Evolutionary conservation across 1,140 invertebrate species (phyloP).

Genomic region (Trichonephila clavata): DNA sequence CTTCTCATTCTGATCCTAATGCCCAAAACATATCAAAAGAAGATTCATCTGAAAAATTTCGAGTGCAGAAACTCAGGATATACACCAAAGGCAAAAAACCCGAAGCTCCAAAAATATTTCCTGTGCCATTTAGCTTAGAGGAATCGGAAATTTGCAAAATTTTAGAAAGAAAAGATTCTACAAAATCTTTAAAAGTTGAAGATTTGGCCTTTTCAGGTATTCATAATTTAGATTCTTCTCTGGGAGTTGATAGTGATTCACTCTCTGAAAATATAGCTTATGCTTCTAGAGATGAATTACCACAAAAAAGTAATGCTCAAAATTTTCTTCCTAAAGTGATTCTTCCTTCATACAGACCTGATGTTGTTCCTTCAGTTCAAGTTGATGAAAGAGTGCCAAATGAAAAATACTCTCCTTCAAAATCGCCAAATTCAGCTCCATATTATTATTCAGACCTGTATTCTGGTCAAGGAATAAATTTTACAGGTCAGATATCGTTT

Average conservation of each 20-base stretch:
- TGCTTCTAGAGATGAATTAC: slow-evolving; percentile 33
- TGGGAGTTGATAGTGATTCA: slow-evolving; percentile 1
- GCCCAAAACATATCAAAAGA: not conserved
- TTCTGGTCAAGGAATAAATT: slow-evolving; percentile 26
- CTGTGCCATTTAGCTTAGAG: slow-evolving; percentile 68
- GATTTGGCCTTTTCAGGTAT: not conserved
- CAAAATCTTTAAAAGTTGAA: not conserved
- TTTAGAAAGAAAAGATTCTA: slow-evolving; percentile 61
- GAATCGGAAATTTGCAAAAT: slow-evolving; percentile 66
- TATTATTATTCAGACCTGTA: slow-evolving; percentile 93
- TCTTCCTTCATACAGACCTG: slow-evolving; percentile 61
- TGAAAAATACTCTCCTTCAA: slow-evolving; percentile 58
- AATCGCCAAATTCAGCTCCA: slow-evolving; percentile 83
- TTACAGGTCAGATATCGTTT: not conserved
- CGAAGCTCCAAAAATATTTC: slow-evolving; percentile 58
- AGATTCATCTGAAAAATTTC: slow-evolving; percentile 48
- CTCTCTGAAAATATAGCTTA: slow-evolving; percentile 66
- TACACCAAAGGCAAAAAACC: slow-evolving; percentile 76
- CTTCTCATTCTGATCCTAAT: not conserved
- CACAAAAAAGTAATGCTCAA: not conserved
- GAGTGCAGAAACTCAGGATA: slow-evolving; percentile 59
- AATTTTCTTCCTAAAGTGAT: not conserved
- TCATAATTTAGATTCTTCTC: slow-evolving; percentile 33
- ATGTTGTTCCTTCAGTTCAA: slow-evolving; percentile 59
- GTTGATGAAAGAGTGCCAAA: slow-evolving; percentile 47